Percentiles rank a stretch among this genome's conserved stretches.
These are phyloP conservation scores for Aleiodes alternator DNA, from an alignment of 2,888 invertebrate species.

Conservation along the genomic window DNA sequence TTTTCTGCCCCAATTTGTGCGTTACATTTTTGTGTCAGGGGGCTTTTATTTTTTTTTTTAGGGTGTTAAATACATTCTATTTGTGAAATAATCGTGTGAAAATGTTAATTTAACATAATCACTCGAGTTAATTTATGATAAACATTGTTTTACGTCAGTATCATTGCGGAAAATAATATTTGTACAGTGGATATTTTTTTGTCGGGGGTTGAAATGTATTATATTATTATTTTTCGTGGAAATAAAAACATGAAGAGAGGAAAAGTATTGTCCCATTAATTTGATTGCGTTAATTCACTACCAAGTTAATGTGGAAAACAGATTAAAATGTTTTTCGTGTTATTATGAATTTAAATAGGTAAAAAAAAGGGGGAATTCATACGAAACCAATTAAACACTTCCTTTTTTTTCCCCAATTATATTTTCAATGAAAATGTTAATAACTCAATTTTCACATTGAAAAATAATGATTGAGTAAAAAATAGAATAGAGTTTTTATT, in stretches of 20 bases:
- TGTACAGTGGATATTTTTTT: neutral
- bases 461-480: neutral
- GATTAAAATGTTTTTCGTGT: no score
- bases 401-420: no score
- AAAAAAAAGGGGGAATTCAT: no score
- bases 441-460: no score
- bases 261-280: no score
- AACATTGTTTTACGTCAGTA: neutral
- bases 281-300: no score
- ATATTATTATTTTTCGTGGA: no score
- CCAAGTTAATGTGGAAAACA: no score
- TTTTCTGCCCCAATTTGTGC: conserved; percentile 40
- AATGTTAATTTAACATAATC: conserved; percentile 11
- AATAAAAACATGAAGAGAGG: no score
- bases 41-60: neutral
- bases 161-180: conserved; percentile 25
- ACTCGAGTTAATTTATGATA: conserved; percentile 9
- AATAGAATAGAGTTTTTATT: conserved; percentile 29
- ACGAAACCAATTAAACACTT: no score
- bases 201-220: neutral
- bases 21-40: neutral
- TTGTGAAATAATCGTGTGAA: neutral
- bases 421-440: no score
- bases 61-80: conserved; percentile 16
- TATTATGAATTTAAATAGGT: no score